Evolutionary conservation across 2,797 vertebrate genomes (phyloP).

Genomic region (Kryptopterus vitreolus): DNA sequence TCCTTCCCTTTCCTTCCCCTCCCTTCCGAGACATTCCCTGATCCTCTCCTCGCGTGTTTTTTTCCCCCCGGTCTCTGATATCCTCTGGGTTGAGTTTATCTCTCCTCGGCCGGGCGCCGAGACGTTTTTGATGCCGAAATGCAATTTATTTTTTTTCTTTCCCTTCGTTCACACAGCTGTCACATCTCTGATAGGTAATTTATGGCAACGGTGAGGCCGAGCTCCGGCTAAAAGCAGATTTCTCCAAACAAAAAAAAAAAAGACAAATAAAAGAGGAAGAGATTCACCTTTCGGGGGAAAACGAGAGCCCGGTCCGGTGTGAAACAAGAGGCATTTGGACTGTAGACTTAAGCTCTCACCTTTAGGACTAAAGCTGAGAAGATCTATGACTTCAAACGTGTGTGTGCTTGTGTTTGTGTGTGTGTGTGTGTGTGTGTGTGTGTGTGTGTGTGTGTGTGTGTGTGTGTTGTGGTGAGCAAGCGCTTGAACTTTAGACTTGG

Average conservation of each 20-base stretch:
- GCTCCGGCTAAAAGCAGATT: conserved; percentile 42
- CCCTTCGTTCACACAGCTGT: conserved; percentile 47
- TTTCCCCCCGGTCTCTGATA: not conserved
- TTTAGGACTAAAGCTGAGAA: conserved; percentile 23
- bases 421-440: too few relatives aligned
- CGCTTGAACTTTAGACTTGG: conserved; percentile 17
- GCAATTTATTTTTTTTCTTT: conserved; percentile 54
- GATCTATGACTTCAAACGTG: conserved; percentile 20
- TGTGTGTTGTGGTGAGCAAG: not conserved
- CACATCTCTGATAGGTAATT: conserved; percentile 62
- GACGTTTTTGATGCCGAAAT: conserved; percentile 58
- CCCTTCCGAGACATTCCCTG: not conserved
- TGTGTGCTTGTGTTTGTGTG: not conserved
- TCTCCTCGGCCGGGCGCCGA: conserved; percentile 45
- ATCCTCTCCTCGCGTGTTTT: not conserved
- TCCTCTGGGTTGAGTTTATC: conserved; percentile 55
- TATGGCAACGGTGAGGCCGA: conserved; percentile 52
- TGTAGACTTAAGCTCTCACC: conserved; percentile 29
- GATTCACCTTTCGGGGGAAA: conserved; percentile 22
- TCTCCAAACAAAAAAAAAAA: conserved; percentile 35
- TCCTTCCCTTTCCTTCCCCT: not conserved
- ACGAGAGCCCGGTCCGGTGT: conserved; percentile 21
- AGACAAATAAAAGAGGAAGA: conserved; percentile 38
- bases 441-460: too few relatives aligned
- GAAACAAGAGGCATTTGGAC: conserved; percentile 38